phyloP scores from a whole-genome alignment of 1,140 invertebrate genomes.

The Atopsyche davidsoni region DNA sequence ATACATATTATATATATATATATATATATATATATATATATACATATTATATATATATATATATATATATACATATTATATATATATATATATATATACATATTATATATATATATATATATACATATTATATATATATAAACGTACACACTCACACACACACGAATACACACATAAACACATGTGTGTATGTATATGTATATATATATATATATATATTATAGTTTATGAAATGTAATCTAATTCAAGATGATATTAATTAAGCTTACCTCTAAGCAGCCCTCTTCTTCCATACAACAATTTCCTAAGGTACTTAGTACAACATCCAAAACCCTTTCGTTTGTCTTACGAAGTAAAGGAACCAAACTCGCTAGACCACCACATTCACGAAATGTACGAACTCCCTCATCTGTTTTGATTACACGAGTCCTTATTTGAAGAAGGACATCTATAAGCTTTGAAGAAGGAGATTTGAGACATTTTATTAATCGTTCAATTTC shows the following conservation, averaged over 20 bases:
- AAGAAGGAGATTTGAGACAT: constrained; percentile 40
- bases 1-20: no score
- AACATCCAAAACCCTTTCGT: constrained; percentile 48
- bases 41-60: no score
- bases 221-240: no score
- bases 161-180: no score
- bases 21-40: no score
- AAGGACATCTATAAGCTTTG: constrained; percentile 38
- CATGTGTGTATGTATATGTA: no score
- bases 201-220: no score
- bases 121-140: no score
- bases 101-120: no score
- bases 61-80: no score
- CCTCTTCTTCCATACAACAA: constrained; percentile 48
- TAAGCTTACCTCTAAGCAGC: constrained; percentile 31
- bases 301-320: constrained; percentile 54
- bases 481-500: constrained; percentile 38
- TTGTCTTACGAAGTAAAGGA: constrained; percentile 44
- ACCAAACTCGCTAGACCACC: constrained; percentile 41
- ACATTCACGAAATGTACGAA: constrained; percentile 41
- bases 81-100: no score
- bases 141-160: no score
- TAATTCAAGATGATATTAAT: neutral
- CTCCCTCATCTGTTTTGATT: constrained; percentile 37
- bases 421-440: constrained; percentile 41